Evolutionary conservation across 1,140 invertebrate genomes (phyloP).

Genomic region (Philotrypesis tridentata): DNA sequence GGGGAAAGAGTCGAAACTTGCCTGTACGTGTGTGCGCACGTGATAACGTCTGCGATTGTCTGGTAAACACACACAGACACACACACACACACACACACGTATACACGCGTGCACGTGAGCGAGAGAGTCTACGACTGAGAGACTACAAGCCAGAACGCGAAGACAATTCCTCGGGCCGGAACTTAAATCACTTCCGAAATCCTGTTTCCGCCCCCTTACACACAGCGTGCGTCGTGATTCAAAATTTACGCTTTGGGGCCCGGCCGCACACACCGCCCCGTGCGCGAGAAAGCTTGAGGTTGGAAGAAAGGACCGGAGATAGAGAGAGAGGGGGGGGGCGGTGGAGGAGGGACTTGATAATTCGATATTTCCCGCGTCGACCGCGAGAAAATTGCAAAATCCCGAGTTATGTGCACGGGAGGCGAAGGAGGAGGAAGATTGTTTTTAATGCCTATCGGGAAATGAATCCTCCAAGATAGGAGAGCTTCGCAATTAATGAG

Average conservation of each 20-base stretch:
- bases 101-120: no score
- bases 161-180: slow-evolving; percentile 41
- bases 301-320: not conserved
- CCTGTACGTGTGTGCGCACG: not conserved
- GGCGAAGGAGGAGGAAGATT: not conserved
- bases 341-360: slow-evolving; percentile 28
- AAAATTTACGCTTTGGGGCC: slow-evolving; percentile 41
- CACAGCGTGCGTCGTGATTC: slow-evolving; percentile 33
- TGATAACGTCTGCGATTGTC: slow-evolving; percentile 33
- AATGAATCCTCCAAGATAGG: slow-evolving; percentile 24
- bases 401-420: not conserved
- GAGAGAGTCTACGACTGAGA: not conserved
- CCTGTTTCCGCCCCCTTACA: slow-evolving; percentile 39
- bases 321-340: no score
- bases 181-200: slow-evolving; percentile 50
- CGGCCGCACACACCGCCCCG: no score
- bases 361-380: slow-evolving; percentile 31
- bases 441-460: slow-evolving; percentile 40
- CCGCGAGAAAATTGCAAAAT: slow-evolving; percentile 40
- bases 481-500: slow-evolving; percentile 20
- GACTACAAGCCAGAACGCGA: slow-evolving; percentile 24
- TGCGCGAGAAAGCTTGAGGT: not conserved
- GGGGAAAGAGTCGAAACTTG: slow-evolving; percentile 2
- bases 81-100: not conserved
- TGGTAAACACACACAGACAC: not conserved